Percentiles rank a stretch among this genome's conserved stretches.
phyloP scores from a whole-genome alignment of 2,797 vertebrate genomes.

The Erethizon dorsatum region DNA sequence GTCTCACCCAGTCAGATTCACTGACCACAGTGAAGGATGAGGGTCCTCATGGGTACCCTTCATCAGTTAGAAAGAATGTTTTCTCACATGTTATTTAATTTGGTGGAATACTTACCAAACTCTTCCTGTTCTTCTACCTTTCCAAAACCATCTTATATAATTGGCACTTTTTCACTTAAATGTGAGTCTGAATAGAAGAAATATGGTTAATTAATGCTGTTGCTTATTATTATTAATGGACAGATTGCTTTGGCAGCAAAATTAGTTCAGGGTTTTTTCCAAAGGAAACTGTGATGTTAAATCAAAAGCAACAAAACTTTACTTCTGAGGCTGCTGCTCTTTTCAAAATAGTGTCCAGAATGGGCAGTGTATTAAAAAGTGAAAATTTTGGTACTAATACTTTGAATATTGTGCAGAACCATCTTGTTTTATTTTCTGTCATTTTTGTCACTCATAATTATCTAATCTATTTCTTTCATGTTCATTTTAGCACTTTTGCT shows the following conservation, averaged over 20 bases:
- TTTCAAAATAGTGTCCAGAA: background rate
- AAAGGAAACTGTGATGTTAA: background rate
- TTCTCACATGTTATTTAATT: background rate
- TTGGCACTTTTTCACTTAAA: background rate
- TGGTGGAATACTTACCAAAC: background rate
- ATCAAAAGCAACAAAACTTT: background rate
- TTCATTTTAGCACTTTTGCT: background rate
- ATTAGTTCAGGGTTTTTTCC: background rate
- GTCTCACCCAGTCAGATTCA: background rate
- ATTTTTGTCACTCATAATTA: background rate
- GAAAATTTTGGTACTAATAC: background rate
- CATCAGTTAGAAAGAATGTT: constrained; percentile 13
- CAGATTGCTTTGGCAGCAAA: background rate
- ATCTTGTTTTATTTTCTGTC: background rate
- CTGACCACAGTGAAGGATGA: background rate
- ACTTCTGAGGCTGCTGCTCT: background rate
- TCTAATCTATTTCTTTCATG: background rate
- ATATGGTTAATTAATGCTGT: background rate
- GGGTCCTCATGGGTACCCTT: background rate
- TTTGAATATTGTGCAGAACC: background rate
- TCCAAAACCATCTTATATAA: background rate
- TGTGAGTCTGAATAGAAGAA: background rate
- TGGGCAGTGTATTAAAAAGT: background rate
- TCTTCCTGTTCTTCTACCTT: accelerated
- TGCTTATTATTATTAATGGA: background rate